phyloP scores from a whole-genome alignment of 2,113 vertebrate species.

The Cyrtonyx montezumae region DNA sequence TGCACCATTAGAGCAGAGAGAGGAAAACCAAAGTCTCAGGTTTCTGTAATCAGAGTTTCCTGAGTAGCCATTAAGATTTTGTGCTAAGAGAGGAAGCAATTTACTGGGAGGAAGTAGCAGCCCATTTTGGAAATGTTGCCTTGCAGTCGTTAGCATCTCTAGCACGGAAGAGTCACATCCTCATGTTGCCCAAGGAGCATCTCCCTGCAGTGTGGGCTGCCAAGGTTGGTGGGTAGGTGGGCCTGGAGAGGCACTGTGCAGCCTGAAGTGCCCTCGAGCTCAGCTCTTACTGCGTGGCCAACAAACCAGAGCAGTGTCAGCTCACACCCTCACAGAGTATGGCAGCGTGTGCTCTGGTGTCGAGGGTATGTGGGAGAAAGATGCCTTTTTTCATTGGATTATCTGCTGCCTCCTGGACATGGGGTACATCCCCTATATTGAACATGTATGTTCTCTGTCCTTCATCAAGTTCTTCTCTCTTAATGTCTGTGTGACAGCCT shows the following conservation, averaged over 20 bases:
- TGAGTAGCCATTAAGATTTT: constrained; percentile 43
- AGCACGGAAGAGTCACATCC: neutral
- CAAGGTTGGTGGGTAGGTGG: neutral
- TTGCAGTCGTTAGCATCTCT: neutral
- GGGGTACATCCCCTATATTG: neutral
- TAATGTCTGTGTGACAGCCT: neutral
- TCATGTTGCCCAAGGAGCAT: accelerated
- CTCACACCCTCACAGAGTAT: neutral
- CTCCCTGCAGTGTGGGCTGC: neutral
- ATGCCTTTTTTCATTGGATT: neutral
- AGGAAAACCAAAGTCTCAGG: neutral
- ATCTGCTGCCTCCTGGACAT: neutral
- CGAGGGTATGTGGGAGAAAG: neutral
- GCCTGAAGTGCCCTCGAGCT: neutral
- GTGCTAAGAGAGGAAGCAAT: constrained; percentile 3
- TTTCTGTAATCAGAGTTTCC: constrained; percentile 42
- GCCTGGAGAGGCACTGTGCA: neutral
- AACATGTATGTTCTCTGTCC: neutral
- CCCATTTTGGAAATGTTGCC: neutral
- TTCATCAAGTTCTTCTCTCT: neutral
- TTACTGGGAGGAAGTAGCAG: neutral
- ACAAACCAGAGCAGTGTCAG: neutral
- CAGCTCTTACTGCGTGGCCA: neutral
- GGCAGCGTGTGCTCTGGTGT: neutral
- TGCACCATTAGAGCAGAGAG: neutral